Evolutionary conservation across 2,888 invertebrate genomes (phyloP), one percentile per base, ranked within the genome.

Genomic region (Chymomyza fuscimana): DNA sequence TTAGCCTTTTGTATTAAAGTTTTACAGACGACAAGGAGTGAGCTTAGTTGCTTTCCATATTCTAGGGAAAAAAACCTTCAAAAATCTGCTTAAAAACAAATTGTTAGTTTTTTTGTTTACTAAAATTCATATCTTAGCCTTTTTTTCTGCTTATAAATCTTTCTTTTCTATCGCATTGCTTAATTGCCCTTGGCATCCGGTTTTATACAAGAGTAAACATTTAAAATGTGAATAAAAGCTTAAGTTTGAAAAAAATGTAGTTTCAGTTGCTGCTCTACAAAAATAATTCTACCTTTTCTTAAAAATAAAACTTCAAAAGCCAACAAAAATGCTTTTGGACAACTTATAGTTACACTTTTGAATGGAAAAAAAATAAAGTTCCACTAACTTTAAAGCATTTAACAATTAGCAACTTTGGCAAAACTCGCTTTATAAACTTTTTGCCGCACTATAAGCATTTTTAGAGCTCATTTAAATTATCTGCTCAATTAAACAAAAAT

Each of bases 251-350:
- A 32, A 5, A 10, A 46, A 12, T 12, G 0, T 46, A 1, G 40
- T 46, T 46, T 46, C 12, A 12, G 5, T 46, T 46, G 54, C 52
- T 71, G 32, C 32, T 32, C 2, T 32, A 32, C 7, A 32, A 5
- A 32, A 32, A 50, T 63, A 58, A 56, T 56, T 22, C 66, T 64
- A 60, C 71, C 63, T 46, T 65, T 56, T 72, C 71, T 65, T 72
- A 52, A 29, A 16, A 9, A 52, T 46, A 46, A 46, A 46, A 46
- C 40, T 40, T 40, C 9, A 12, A 40, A 1, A 40, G 40, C 10
- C 12, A 9, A 12, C 4, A 12, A 12, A 40, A 40, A 40, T 40
- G 12, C 12, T 40, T 40, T 32, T 1, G 4, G 40, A 1, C 4
- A 3, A 12, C 40, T 4, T 15, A 12, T 46, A 46, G 12, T 15